A percentile compares a stretch with the other conserved stretches of the same genome.
Conservation (phyloP, 2,113 vertebrate species). For the Cinclus cinclus region DNA sequence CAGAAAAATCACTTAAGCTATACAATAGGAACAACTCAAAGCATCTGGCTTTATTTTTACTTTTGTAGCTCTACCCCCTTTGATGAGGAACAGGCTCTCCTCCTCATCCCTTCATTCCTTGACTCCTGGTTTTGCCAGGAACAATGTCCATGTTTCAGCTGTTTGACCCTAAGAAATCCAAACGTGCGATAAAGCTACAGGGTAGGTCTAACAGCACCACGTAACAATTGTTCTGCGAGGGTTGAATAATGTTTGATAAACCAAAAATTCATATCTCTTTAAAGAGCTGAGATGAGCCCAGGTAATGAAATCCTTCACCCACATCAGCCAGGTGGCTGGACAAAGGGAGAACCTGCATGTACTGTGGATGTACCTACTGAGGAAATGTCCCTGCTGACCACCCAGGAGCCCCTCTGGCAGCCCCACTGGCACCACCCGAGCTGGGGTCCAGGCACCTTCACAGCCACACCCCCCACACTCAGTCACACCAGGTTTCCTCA, state of each 20-base stretch:
- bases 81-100: not conserved
- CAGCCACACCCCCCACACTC: not conserved
- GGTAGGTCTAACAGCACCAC: not conserved
- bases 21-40: not conserved
- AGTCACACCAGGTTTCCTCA: not conserved
- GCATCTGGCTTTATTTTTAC: slow-evolving; percentile 39
- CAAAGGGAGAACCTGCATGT: not conserved
- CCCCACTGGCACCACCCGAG: not conserved
- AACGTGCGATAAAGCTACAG: not conserved
- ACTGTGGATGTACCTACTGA: not conserved
- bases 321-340: not conserved
- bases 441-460: not conserved
- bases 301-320: not conserved
- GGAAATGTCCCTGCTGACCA: not conserved
- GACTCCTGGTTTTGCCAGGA: not conserved
- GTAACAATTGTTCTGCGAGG: not conserved
- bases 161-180: not conserved
- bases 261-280: not conserved
- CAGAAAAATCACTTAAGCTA: slow-evolving; percentile 62
- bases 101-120: not conserved
- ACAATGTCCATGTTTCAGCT: not conserved
- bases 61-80: slow-evolving; percentile 11
- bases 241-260: not conserved
- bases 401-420: not conserved
- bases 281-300: not conserved